Conservation (phyloP, 1,140 invertebrate genomes). For the Microplitis demolitor region DNA sequence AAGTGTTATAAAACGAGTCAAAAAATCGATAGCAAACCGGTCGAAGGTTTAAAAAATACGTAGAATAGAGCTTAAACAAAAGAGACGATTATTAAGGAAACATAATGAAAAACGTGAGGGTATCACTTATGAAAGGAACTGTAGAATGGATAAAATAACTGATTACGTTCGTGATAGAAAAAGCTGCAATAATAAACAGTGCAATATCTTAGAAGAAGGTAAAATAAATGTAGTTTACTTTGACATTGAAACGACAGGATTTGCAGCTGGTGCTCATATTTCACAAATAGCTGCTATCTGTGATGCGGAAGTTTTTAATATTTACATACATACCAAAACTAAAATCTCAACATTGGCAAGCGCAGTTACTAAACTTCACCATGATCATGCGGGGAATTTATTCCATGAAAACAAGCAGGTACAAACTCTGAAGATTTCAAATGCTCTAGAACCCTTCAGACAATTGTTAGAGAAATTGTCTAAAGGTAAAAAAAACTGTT, state of each 20-base stretch:
- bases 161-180: not conserved
- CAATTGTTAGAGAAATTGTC: not conserved
- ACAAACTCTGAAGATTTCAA: not conserved
- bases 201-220: slow-evolving; percentile 8
- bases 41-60: not conserved
- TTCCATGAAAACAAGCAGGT: not conserved
- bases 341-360: not conserved
- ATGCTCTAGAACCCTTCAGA: not conserved
- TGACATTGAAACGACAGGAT: slow-evolving; percentile 19
- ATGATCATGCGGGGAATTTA: not conserved
- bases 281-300: slow-evolving; percentile 20
- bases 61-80: not conserved
- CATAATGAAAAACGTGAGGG: not conserved
- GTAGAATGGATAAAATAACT: not conserved
- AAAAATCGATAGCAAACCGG: not conserved
- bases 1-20: slow-evolving; percentile 3
- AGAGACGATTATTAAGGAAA: not conserved
- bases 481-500: not conserved
- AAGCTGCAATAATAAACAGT: not conserved
- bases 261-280: not conserved
- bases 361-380: not conserved
- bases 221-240: slow-evolving; percentile 10
- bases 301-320: not conserved
- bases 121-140: not conserved
- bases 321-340: not conserved